Percentiles rank a stretch among this genome's conserved stretches.
phyloP scores from a whole-genome alignment of 2,888 invertebrate species.

The Oscheius sp. region DNA sequence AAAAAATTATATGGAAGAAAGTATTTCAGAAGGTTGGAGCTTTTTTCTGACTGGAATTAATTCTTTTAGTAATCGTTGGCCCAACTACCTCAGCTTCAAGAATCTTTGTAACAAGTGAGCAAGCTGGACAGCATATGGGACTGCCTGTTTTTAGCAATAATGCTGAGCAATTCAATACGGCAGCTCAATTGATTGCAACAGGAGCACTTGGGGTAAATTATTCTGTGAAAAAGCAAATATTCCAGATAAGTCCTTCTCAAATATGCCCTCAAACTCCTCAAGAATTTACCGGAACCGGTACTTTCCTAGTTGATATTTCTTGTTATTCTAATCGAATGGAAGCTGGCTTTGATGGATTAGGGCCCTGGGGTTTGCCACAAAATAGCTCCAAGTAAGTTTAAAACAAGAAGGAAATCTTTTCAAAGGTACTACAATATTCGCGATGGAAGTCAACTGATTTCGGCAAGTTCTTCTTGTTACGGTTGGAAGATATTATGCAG shows the following conservation, averaged over 20 bases:
- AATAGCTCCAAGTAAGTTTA: slow-evolving; percentile 10
- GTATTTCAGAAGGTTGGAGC: not conserved
- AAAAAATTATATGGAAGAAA: not conserved
- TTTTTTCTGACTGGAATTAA: not conserved
- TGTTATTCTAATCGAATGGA: slow-evolving; percentile 12
- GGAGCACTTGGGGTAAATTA: slow-evolving; percentile 23
- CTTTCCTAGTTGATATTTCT: slow-evolving; percentile 37
- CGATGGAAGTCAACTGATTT: not conserved
- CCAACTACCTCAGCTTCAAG: slow-evolving; percentile 27
- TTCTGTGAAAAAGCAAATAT: not conserved
- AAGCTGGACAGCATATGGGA: slow-evolving; percentile 44
- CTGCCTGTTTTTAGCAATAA: slow-evolving; percentile 36
- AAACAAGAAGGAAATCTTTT: no score
- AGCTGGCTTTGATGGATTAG: slow-evolving; percentile 39
- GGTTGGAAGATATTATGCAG: slow-evolving; percentile 35
- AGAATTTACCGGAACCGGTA: slow-evolving; percentile 47
- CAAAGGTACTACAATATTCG: slow-evolving; percentile 2
- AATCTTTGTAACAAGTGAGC: slow-evolving; percentile 41
- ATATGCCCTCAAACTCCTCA: slow-evolving; percentile 45
- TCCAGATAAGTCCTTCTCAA: slow-evolving; percentile 29
- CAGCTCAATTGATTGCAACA: slow-evolving; percentile 36
- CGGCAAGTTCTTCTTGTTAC: not conserved
- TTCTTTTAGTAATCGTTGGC: slow-evolving; percentile 12
- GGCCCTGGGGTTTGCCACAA: slow-evolving; percentile 41
- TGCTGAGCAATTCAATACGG: slow-evolving; percentile 26